phyloP scores from a whole-genome alignment of 2,797 vertebrate genomes.

The Lacerta viridis region DNA sequence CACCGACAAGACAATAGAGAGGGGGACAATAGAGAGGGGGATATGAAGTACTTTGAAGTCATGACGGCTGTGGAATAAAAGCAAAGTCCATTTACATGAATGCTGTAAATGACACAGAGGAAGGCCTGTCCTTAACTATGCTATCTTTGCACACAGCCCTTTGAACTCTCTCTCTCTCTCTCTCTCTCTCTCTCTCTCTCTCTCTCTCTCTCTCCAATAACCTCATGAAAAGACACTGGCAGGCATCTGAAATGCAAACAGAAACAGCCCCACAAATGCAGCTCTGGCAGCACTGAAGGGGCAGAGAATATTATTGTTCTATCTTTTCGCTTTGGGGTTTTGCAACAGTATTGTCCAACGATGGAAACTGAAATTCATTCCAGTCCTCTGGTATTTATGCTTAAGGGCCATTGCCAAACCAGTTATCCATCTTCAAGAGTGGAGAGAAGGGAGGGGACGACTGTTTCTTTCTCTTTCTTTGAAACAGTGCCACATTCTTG shows the following conservation, averaged over 20 bases:
- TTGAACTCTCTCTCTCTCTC: not conserved
- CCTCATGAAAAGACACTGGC: not conserved
- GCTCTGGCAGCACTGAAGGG: not conserved
- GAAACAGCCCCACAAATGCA: not conserved
- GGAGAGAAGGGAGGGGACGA: not conserved
- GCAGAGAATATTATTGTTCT: not conserved
- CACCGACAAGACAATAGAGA: no score
- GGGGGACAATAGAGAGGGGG: not conserved
- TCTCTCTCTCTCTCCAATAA: no score
- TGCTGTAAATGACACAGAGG: not conserved
- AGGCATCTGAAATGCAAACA: not conserved
- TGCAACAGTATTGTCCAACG: not conserved
- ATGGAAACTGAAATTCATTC: not conserved
- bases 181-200: no score
- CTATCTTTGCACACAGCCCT: not conserved
- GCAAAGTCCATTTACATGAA: not conserved
- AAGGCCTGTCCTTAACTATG: not conserved
- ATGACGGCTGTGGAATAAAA: not conserved
- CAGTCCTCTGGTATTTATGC: not conserved
- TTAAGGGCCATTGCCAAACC: not conserved
- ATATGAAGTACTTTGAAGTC: not conserved
- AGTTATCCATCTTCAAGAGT: not conserved
- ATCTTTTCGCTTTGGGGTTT: not conserved
- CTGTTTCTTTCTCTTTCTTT: not conserved
- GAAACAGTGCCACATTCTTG: not conserved